phyloP scores from a whole-genome alignment of 1,140 invertebrate genomes.

The Pseudomyrmex flavicornis region DNA sequence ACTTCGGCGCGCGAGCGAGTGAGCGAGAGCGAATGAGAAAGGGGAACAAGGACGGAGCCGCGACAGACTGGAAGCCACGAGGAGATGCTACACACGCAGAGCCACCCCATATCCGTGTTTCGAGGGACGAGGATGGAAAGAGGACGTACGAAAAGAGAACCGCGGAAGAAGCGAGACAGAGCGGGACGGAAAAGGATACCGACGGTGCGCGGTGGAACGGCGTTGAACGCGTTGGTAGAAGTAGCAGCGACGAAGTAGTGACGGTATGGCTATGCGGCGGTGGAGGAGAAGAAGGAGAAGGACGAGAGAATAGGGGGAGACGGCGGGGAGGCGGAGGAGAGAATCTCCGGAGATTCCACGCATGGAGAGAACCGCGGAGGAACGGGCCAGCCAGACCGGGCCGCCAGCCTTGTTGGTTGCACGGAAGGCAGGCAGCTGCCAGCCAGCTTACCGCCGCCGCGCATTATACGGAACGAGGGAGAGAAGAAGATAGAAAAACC shows the following conservation, averaged over 20 bases:
- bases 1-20: slow-evolving; percentile 24
- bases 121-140: slow-evolving; percentile 7
- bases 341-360: slow-evolving; percentile 82
- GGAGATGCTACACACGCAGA: slow-evolving; percentile 51
- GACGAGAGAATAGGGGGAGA: slow-evolving; percentile 37
- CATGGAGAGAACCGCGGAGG: slow-evolving; percentile 76
- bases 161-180: slow-evolving; percentile 37
- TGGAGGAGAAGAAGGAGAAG: slow-evolving; percentile 9
- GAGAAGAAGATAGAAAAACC: slow-evolving; percentile 12
- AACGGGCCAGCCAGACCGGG: slow-evolving; percentile 74
- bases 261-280: slow-evolving; percentile 28
- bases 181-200: slow-evolving; percentile 28
- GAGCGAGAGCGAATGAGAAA: neutral
- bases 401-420: slow-evolving; percentile 80
- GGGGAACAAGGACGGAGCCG: slow-evolving; percentile 40
- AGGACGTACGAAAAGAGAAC: neutral
- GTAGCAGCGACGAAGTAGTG: slow-evolving; percentile 57
- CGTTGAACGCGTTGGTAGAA: slow-evolving; percentile 55
- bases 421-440: slow-evolving; percentile 83
- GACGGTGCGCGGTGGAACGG: slow-evolving; percentile 44
- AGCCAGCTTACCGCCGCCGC: slow-evolving; percentile 80
- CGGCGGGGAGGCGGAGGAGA: slow-evolving; percentile 55
- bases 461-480: slow-evolving; percentile 76
- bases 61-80: slow-evolving; percentile 63
- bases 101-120: slow-evolving; percentile 31